Evolutionary conservation across 2,888 invertebrate genomes (phyloP).

Genomic region (Tipula confusa): DNA sequence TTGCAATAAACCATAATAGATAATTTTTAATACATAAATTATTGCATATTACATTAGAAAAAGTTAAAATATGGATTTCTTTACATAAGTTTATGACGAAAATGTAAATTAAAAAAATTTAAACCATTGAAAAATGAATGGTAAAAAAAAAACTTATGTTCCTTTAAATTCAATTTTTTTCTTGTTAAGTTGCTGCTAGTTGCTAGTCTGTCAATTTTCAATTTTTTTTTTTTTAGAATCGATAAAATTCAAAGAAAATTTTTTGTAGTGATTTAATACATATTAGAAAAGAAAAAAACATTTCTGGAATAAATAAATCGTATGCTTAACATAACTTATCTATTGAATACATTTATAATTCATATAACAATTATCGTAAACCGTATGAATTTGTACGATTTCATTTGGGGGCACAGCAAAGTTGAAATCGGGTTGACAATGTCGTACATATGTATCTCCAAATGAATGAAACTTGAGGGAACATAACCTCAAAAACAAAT

Average conservation of each 20-base stretch:
- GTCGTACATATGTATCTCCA: not conserved
- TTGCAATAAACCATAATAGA: not conserved
- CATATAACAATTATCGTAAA: not conserved
- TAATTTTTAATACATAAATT: not conserved
- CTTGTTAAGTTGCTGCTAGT: conserved; percentile 16
- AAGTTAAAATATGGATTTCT: not conserved
- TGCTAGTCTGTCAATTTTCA: conserved; percentile 7
- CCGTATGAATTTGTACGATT: not conserved
- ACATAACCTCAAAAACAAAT: conserved; percentile 1
- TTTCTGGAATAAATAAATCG: not conserved
- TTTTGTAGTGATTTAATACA: not conserved
- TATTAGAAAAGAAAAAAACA: not conserved
- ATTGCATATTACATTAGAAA: not conserved
- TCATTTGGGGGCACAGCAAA: not conserved
- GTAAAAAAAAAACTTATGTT: not conserved
- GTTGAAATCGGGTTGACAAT: not conserved
- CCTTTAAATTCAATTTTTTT: not conserved
- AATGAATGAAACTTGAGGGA: not conserved
- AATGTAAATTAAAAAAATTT: not conserved
- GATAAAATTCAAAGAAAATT: not conserved
- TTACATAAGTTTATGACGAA: not conserved
- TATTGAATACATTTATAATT: not conserved
- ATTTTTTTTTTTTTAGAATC: not conserved
- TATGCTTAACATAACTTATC: not conserved
- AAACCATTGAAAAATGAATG: not conserved